phyloP scores from a whole-genome alignment of 2,113 vertebrate genomes.

The Phyllostomus discolor region DNA sequence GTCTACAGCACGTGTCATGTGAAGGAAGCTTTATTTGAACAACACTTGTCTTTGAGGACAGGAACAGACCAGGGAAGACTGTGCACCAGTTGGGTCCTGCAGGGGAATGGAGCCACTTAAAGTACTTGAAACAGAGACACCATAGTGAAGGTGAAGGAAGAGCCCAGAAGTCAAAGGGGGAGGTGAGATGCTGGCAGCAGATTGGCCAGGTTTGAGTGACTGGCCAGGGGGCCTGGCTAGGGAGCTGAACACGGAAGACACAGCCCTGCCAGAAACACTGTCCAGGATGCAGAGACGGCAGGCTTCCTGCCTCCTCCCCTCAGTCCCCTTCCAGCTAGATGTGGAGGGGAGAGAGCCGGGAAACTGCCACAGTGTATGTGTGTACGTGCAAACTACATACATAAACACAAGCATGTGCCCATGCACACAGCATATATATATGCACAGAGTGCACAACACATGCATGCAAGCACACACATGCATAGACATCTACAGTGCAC shows the following conservation, averaged over 20 bases:
- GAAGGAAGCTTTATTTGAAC: not conserved
- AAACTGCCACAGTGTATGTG: not conserved
- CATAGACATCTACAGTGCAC: too few species aligned
- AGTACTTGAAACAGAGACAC: not conserved
- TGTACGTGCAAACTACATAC: not conserved
- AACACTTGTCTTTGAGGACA: fast-evolving
- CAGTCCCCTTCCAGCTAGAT: not conserved
- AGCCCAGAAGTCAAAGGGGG: not conserved
- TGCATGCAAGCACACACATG: too few species aligned
- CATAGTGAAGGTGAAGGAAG: not conserved
- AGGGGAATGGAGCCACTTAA: not conserved
- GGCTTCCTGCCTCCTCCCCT: not conserved
- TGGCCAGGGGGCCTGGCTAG: fast-evolving
- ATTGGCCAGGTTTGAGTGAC: not conserved
- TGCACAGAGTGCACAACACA: too few species aligned
- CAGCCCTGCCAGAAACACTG: not conserved
- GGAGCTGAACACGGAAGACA: not conserved
- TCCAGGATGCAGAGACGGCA: fast-evolving
- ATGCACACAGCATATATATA: fast-evolving
- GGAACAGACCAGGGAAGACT: not conserved
- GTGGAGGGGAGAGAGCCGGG: fast-evolving
- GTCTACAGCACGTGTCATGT: too few species aligned
- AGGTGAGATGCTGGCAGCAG: too few species aligned
- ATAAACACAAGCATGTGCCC: not conserved
- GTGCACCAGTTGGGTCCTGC: not conserved